Base-by-base conservation (phyloP, 2,797 vertebrate species). In the Hippocampus kuda region DNA sequence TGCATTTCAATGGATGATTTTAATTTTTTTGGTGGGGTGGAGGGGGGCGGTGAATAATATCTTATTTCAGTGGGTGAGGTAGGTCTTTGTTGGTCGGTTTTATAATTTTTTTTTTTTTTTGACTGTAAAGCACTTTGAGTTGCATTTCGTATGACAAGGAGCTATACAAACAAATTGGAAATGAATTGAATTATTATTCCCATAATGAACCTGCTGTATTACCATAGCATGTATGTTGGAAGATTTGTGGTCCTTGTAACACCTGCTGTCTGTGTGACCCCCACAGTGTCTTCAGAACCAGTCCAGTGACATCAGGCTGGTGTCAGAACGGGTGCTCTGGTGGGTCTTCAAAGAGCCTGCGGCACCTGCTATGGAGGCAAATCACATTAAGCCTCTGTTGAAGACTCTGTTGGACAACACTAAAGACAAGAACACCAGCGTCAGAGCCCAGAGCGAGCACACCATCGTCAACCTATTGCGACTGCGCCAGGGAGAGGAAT, bases 371-470 rank as follows among this genome's bases (percentile, higher is more conserved):
- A 38, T 97, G 89, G 97, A 98, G 18, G 79, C 89, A 42, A 86
- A 77, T 60, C 87, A 92, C 73, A 88, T 95, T 75, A 99, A 99
- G 85, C 96, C 95, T 9, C 83, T 99, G 76, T 88, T 99, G 70
- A 98, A 99, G 88, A 94, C 92, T 8, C 93, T 99, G 77, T 89
- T 99, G 74, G 97, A 99, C 88, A 98, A 98, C 84, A 98, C 95
- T 62, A 99, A 99, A 88, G 97, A 99, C 84, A 99, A 98, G 85
- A 99, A 99, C 90, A 98, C 97, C 42, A 93, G 92, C 0, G 97
- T 99, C 53, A 89, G 97, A 72, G 94, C 94, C 65, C 95, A 97
- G 88, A 99, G 97, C 0, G 97, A 99, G 68, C 93, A 97, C 87
- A 96, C 97, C 22, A 95, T 99, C 1, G 90, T 96, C 79, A 98